These are phyloP conservation scores for Pristiophorus japonicus DNA, from an alignment of 2,113 vertebrate genomes.

Conservation along the genomic window DNA sequence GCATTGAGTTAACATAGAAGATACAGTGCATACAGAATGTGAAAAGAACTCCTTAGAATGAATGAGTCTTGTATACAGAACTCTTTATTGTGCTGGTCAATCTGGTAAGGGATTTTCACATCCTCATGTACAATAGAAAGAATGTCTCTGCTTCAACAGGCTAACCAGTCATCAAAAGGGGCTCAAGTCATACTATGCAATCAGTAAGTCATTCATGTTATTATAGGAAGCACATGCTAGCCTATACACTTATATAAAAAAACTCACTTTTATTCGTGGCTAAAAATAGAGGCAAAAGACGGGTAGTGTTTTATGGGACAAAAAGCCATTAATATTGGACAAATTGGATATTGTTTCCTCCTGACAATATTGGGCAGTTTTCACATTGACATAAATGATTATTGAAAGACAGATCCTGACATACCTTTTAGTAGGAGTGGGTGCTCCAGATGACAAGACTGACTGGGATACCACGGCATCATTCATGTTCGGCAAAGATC, in stretches of 20 bases:
- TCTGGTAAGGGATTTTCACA: not conserved
- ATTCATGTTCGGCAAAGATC: slow-evolving; percentile 75
- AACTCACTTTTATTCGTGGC: not conserved
- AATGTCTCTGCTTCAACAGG: not conserved
- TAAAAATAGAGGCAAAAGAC: not conserved
- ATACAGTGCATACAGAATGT: not conserved
- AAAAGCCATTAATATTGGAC: not conserved
- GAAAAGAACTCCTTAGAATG: not conserved
- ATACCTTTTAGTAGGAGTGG: slow-evolving; percentile 88
- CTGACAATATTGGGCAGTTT: not conserved
- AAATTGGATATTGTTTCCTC: not conserved
- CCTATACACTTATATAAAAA: not conserved
- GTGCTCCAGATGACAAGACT: slow-evolving; percentile 69
- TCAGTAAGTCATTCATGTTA: not conserved
- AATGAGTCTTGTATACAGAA: not conserved
- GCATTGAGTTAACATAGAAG: too few species aligned
- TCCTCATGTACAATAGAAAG: not conserved
- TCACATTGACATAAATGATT: not conserved
- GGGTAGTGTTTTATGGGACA: not conserved
- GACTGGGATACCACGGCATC: slow-evolving; percentile 70
- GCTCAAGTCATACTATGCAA: not conserved
- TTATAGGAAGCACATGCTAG: not conserved
- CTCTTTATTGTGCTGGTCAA: not conserved
- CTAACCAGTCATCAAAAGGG: not conserved
- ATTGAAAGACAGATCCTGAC: slow-evolving; percentile 36